Evolutionary conservation across 2,888 invertebrate species (phyloP).

Genomic region (Orthonychiurus folsomi): DNA sequence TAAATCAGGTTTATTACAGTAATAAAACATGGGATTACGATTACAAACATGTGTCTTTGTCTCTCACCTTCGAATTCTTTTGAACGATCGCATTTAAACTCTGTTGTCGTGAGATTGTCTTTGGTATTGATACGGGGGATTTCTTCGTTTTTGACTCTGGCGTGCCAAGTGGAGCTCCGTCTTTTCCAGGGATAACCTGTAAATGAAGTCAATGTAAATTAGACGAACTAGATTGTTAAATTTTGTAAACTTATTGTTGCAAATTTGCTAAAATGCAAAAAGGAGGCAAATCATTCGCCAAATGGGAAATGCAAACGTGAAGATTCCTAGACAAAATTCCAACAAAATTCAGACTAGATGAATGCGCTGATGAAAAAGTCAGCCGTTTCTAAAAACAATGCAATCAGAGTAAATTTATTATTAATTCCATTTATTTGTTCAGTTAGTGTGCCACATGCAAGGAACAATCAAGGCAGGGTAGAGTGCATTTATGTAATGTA

Average conservation of each 20-base stretch:
- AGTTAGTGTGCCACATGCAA: no score
- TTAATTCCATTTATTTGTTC: no score
- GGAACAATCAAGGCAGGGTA: no score
- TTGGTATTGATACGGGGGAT: not conserved
- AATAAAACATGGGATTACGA: no score
- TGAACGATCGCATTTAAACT: not conserved
- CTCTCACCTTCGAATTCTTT: constrained; percentile 16
- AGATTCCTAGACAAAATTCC: no score
- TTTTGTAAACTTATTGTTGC: not conserved
- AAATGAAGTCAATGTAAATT: not conserved
- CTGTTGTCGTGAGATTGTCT: not conserved
- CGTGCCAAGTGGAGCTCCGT: not conserved
- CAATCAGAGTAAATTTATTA: no score
- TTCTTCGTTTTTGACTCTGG: not conserved
- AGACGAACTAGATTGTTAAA: no score
- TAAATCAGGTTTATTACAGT: not conserved
- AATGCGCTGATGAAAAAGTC: no score
- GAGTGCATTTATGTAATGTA: no score
- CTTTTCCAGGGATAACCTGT: constrained; percentile 8
- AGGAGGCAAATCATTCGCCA: not conserved
- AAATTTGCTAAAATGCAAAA: not conserved
- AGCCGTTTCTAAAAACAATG: no score
- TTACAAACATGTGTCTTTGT: not conserved
- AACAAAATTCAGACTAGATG: no score
- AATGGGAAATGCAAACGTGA: no score